phyloP scores from a whole-genome alignment of 2,113 vertebrate genomes.

The Leptodactylus fuscus region DNA sequence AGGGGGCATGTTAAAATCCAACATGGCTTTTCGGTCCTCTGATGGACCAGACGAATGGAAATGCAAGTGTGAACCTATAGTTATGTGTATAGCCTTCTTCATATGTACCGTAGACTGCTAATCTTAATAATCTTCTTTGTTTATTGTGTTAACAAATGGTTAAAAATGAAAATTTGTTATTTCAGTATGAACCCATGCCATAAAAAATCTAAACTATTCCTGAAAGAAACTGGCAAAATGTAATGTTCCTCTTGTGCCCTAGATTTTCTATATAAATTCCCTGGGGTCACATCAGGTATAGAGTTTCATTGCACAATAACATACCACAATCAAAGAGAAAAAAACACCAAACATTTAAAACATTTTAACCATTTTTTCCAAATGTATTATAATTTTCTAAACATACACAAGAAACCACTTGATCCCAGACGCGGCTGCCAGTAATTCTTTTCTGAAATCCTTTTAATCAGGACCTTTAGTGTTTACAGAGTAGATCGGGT shows the following conservation, averaged over 20 bases:
- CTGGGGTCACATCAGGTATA: conserved; percentile 20
- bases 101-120: too few species aligned
- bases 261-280: not conserved
- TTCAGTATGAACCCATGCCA: not conserved
- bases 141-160: not conserved
- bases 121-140: too few species aligned
- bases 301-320: conserved; percentile 15
- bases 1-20: too few species aligned
- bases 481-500: conserved; percentile 3
- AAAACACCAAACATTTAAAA: conserved; percentile 28
- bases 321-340: conserved; percentile 24
- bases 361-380: not conserved
- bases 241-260: not conserved
- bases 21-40: too few species aligned
- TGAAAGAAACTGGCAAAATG: not conserved
- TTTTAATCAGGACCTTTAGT: conserved; percentile 36
- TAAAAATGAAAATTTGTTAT: not conserved
- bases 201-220: not conserved
- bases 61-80: too few species aligned
- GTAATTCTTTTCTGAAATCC: conserved; percentile 11
- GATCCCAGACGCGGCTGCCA: conserved; percentile 18
- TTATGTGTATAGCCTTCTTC: too few species aligned
- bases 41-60: too few species aligned
- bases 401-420: conserved; percentile 25
- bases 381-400: conserved; percentile 22